These are phyloP conservation scores for Apeira syringaria DNA, from an alignment of 2,888 invertebrate genomes.

Conservation along the genomic window DNA sequence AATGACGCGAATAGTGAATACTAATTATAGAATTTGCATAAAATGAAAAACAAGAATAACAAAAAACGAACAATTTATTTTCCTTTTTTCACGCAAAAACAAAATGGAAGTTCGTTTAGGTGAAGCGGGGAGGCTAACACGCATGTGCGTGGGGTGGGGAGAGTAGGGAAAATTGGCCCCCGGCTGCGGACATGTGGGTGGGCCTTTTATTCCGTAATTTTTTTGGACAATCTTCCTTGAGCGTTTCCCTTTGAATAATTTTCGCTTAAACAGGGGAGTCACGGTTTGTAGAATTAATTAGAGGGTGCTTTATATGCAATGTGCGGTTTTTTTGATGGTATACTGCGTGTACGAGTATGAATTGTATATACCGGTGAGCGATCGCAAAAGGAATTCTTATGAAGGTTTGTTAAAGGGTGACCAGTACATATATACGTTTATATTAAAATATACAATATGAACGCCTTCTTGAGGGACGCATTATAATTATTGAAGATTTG, in stretches of 20 bases:
- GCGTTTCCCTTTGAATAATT: slow-evolving; percentile 44
- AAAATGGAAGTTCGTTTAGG: slow-evolving; percentile 76
- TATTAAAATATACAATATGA: too few species aligned
- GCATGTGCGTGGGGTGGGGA: slow-evolving; percentile 69
- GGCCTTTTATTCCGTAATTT: slow-evolving; percentile 49
- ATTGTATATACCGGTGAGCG: too few species aligned
- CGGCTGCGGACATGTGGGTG: slow-evolving; percentile 38
- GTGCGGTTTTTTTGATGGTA: slow-evolving; percentile 12
- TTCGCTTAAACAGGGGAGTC: slow-evolving; percentile 37
- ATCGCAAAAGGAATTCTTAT: slow-evolving; percentile 9
- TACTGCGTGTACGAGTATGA: background rate
- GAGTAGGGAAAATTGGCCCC: slow-evolving; percentile 25
- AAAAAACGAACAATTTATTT: too few species aligned
- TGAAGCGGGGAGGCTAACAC: slow-evolving; percentile 57
- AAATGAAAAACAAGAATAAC: slow-evolving; percentile 35
- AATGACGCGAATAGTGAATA: background rate
- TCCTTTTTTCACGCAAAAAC: slow-evolving; percentile 69
- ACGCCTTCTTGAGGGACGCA: too few species aligned
- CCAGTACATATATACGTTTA: too few species aligned
- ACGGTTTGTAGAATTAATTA: slow-evolving; percentile 69
- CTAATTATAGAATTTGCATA: slow-evolving; percentile 31
- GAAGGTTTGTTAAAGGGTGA: slow-evolving; percentile 20
- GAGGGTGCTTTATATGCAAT: slow-evolving; percentile 45
- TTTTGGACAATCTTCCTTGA: slow-evolving; percentile 51
- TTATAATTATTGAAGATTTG: too few species aligned